Evolutionary conservation across 2,888 invertebrate species (phyloP).

Genomic region (Epirrita christyi): DNA sequence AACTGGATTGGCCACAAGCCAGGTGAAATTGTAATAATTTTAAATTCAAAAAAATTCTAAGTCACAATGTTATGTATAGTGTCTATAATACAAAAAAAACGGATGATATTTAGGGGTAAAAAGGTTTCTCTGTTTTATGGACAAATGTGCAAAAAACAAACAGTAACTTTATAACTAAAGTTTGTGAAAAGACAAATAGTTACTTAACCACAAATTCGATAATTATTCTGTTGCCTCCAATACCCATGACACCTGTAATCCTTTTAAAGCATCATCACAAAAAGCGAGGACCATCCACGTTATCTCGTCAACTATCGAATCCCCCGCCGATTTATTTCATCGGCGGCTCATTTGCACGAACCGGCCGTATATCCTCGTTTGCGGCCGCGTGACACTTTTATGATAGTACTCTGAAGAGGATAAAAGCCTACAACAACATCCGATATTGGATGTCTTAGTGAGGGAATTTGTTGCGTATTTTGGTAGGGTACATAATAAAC

Average conservation of each 20-base stretch:
- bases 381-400: conserved; percentile 79
- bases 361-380: conserved; percentile 78
- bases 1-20: too few relatives aligned
- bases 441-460: conserved; percentile 27
- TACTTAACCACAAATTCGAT: too few relatives aligned
- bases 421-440: conserved; percentile 57
- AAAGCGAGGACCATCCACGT: conserved; percentile 56
- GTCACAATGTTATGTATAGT: too few relatives aligned
- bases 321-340: conserved; percentile 68
- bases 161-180: too few relatives aligned
- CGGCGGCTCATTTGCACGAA: conserved; percentile 77
- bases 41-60: too few relatives aligned
- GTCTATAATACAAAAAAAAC: too few relatives aligned
- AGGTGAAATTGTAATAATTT: too few relatives aligned
- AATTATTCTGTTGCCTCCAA: neutral
- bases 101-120: too few relatives aligned
- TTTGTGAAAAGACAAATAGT: too few relatives aligned
- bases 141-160: too few relatives aligned
- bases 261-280: conserved; percentile 13
- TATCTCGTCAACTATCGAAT: conserved; percentile 69
- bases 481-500: conserved; percentile 7
- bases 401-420: conserved; percentile 70
- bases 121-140: too few relatives aligned
- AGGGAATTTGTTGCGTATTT: conserved; percentile 18
- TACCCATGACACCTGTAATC: neutral